These are phyloP conservation scores for Penelope pileata DNA, from an alignment of 2,113 vertebrate species.

Conservation along the genomic window DNA sequence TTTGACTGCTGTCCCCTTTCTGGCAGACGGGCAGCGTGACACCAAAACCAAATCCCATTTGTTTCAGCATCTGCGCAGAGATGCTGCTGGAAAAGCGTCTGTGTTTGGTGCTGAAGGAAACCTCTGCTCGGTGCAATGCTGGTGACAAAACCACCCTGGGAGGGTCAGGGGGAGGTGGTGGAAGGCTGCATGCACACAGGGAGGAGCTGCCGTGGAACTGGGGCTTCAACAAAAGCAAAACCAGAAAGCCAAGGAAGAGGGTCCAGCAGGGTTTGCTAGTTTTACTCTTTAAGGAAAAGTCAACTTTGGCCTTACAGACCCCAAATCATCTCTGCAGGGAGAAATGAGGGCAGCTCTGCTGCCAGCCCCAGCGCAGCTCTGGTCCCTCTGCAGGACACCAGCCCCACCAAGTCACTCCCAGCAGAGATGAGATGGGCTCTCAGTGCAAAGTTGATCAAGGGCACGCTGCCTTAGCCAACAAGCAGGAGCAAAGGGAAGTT, in stretches of 20 bases:
- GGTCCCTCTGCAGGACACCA: background rate
- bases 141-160: background rate
- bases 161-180: background rate
- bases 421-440: background rate
- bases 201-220: background rate
- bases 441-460: background rate
- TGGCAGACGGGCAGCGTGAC: accelerated
- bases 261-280: background rate
- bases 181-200: background rate
- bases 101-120: background rate
- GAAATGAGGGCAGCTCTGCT: background rate
- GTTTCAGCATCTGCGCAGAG: background rate
- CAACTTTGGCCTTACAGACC: conserved; percentile 23
- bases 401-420: background rate
- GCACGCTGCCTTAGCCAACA: background rate
- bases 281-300: background rate
- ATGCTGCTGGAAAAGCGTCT: background rate
- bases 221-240: background rate
- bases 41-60: accelerated
- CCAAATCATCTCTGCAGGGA: background rate
- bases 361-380: background rate
- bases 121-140: accelerated
- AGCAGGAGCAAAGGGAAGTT: conserved; percentile 23
- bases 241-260: background rate
- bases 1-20: accelerated